phyloP scores from a whole-genome alignment of 2,797 vertebrate genomes.

The Petrocephalus sullivani region DNA sequence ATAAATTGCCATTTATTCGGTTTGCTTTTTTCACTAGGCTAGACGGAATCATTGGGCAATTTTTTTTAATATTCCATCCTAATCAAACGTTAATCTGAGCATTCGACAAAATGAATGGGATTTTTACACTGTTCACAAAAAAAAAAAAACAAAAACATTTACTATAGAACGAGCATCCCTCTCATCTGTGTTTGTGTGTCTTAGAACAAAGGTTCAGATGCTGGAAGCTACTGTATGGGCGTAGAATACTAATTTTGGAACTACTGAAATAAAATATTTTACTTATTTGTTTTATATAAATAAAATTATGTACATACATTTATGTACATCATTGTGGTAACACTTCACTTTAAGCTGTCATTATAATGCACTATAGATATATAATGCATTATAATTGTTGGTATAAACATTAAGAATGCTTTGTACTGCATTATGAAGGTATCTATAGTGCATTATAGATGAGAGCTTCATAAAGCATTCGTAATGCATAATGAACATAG shows the following conservation, averaged over 20 bases:
- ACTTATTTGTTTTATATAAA: background rate
- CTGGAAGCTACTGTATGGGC: background rate
- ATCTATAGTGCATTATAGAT: background rate
- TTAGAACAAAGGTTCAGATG: background rate
- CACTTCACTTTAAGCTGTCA: background rate
- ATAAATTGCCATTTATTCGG: background rate
- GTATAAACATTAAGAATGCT: background rate
- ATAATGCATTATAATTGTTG: background rate
- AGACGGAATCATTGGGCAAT: background rate
- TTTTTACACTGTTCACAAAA: background rate
- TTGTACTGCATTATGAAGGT: background rate
- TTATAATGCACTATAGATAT: background rate
- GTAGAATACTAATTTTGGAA: slow-evolving; percentile 1
- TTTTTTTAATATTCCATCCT: background rate
- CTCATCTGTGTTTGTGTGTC: background rate
- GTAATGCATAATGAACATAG: background rate
- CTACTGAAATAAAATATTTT: background rate
- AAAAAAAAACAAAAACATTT: background rate
- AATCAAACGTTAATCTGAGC: slow-evolving; percentile 1
- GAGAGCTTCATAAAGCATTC: background rate
- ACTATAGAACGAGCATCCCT: background rate
- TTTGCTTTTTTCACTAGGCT: background rate
- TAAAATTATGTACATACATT: background rate
- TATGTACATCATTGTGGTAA: background rate
- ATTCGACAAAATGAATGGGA: background rate